phyloP scores from a whole-genome alignment of 37 sponge, comb jelly and placozoan species.

The Bolinopsis microptera region DNA sequence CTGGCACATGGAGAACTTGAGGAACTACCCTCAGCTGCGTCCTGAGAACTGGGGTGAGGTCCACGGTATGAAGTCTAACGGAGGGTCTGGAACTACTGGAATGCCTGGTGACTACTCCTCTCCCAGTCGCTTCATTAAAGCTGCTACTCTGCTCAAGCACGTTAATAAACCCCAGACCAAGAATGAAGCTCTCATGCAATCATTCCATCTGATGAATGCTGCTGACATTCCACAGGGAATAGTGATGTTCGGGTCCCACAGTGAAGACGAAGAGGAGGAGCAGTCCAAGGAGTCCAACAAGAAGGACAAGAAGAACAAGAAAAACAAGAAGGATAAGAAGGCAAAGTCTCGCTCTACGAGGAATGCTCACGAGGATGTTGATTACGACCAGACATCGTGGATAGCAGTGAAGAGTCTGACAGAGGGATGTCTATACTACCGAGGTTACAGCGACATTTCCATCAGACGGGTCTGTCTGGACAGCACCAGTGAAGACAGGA shows the following conservation, averaged over 20 bases:
- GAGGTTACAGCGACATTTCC: not conserved
- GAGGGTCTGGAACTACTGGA: not conserved
- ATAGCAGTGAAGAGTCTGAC: not conserved
- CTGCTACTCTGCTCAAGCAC: not conserved
- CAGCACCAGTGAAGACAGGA: not conserved
- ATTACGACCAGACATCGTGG: slow-evolving; percentile 19
- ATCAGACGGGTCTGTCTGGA: not conserved
- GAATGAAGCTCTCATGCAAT: not conserved
- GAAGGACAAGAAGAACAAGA: too few relatives aligned
- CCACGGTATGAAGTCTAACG: not conserved
- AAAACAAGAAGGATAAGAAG: too few relatives aligned
- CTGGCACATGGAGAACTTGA: slow-evolving; percentile 48
- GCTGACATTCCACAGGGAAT: not conserved
- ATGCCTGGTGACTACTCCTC: slow-evolving; percentile 39
- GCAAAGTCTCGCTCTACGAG: too few relatives aligned
- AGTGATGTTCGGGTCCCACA: not conserved
- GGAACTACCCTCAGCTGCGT: not conserved
- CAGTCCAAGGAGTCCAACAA: too few relatives aligned
- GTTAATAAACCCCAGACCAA: not conserved
- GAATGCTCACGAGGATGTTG: not conserved
- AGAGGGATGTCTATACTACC: not conserved
- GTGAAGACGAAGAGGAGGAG: not conserved
- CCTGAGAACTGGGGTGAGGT: not conserved
- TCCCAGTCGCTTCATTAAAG: slow-evolving; percentile 15
- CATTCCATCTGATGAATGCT: not conserved